Evolutionary conservation across 1,140 invertebrate species (phyloP).

Genomic region (Drosophila obscura): DNA sequence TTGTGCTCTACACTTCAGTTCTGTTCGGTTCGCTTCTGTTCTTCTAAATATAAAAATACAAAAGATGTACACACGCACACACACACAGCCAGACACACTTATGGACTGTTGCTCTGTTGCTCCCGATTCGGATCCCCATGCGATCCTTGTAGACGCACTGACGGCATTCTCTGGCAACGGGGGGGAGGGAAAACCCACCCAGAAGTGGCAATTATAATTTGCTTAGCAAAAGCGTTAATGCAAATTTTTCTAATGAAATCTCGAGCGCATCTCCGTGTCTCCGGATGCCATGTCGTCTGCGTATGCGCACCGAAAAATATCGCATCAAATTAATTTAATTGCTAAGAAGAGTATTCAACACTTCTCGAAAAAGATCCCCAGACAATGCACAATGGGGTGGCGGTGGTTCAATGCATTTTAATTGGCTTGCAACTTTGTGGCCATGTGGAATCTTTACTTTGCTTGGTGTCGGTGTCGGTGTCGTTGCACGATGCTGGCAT

Average conservation of each 20-base stretch:
- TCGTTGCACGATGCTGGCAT: slow-evolving; percentile 26
- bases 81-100: slow-evolving; percentile 21
- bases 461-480: background rate
- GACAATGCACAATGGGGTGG: slow-evolving; percentile 39
- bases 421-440: slow-evolving; percentile 55
- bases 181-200: slow-evolving; percentile 52
- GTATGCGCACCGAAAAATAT: slow-evolving; percentile 65
- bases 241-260: slow-evolving; percentile 76
- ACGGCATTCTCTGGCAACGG: slow-evolving; percentile 43
- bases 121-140: background rate
- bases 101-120: slow-evolving; percentile 14
- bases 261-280: slow-evolving; percentile 49
- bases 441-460: slow-evolving; percentile 34
- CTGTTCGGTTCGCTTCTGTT: slow-evolving; percentile 26
- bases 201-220: slow-evolving; percentile 78
- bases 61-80: slow-evolving; percentile 5
- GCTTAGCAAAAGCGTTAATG: slow-evolving; percentile 45
- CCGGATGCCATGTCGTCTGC: slow-evolving; percentile 69
- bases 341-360: slow-evolving; percentile 63
- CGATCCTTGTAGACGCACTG: slow-evolving; percentile 73
- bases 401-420: slow-evolving; percentile 82
- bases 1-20: slow-evolving; percentile 10
- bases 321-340: slow-evolving; percentile 79
- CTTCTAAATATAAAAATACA: slow-evolving; percentile 49
- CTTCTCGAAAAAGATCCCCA: background rate